A percentile compares a stretch with the other conserved stretches of the same genome.
phyloP scores from a whole-genome alignment of 2,888 invertebrate genomes.

The Chirona hameri region DNA sequence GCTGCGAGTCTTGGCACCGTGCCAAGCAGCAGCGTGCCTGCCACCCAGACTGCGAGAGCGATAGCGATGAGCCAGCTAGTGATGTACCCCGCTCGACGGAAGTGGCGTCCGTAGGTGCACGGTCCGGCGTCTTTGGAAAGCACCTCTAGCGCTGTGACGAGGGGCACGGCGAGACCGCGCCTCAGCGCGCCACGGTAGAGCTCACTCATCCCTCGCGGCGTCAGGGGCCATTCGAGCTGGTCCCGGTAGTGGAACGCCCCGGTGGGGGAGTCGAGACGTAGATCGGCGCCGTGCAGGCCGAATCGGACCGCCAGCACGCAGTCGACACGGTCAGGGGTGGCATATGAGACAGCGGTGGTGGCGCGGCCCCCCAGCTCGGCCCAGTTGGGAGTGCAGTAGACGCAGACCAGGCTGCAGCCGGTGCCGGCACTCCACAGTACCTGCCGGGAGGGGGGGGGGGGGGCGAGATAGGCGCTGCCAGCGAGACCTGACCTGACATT shows the following conservation, averaged over 20 bases:
- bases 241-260: neutral
- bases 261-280: neutral
- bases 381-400: neutral
- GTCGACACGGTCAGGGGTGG: neutral
- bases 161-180: neutral
- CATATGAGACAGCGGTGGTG: neutral
- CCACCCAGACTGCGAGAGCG: neutral
- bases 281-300: slow-evolving; percentile 9
- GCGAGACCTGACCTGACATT: too few species aligned
- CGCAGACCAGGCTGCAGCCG: neutral
- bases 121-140: slow-evolving; percentile 9
- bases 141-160: neutral
- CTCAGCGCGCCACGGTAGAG: slow-evolving; percentile 1
- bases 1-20: neutral
- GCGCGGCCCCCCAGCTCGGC: neutral
- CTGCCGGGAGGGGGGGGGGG: neutral
- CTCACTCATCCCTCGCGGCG: neutral
- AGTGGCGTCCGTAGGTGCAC: neutral
- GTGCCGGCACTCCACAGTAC: neutral
- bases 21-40: neutral
- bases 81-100: slow-evolving; percentile 2
- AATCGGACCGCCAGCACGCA: neutral
- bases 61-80: neutral
- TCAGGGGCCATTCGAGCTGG: neutral
- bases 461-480: too few species aligned